phyloP scores from a whole-genome alignment of 2,797 vertebrate species.

The Poeciliopsis turneri region DNA sequence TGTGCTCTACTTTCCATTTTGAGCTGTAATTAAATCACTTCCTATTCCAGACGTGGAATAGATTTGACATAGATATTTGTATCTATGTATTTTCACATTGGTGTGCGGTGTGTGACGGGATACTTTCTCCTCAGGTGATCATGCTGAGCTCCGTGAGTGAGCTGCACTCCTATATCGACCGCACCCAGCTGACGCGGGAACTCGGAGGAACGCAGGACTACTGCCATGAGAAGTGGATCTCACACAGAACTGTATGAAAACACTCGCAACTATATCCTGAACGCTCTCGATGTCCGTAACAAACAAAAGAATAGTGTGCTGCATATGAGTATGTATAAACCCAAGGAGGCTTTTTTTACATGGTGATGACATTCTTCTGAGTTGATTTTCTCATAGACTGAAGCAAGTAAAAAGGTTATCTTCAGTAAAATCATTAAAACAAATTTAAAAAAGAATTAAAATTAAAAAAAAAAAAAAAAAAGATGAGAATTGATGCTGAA shows the following conservation, averaged over 20 bases:
- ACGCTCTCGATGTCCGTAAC: background rate
- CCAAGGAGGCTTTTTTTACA: background rate
- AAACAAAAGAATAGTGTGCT: background rate
- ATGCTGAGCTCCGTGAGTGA: slow-evolving; percentile 98
- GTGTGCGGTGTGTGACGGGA: background rate
- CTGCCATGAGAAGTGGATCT: slow-evolving; percentile 95
- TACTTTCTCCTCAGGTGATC: slow-evolving; percentile 85
- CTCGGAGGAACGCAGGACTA: slow-evolving; percentile 95
- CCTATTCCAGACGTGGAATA: background rate
- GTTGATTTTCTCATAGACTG: background rate
- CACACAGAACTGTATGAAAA: slow-evolving; percentile 88
- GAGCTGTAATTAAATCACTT: background rate
- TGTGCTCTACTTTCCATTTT: background rate
- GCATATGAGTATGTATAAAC: background rate
- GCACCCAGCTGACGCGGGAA: slow-evolving; percentile 92
- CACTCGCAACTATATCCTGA: background rate
- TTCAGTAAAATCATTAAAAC: background rate
- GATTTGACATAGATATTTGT: background rate
- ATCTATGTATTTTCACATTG: background rate
- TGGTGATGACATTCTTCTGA: background rate
- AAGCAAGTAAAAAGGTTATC: background rate
- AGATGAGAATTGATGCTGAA: background rate
- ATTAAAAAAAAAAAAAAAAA: too few relatives aligned
- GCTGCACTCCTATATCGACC: slow-evolving; percentile 93
- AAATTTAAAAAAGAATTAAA: background rate